Conservation (phyloP, 2,888 invertebrate species). For the Stegophylla sp. region DNA sequence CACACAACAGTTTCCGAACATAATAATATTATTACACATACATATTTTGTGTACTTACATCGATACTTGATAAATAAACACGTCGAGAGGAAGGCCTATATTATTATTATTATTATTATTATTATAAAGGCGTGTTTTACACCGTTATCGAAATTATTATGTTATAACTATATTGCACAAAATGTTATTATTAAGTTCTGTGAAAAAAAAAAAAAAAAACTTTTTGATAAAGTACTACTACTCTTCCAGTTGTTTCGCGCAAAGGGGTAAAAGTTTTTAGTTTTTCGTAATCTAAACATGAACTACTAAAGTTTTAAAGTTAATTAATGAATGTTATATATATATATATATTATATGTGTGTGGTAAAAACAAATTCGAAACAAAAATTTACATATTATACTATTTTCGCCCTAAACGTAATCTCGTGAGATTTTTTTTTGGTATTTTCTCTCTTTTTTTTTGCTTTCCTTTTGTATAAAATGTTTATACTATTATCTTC, state of each 20-base stretch:
- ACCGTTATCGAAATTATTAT: constrained; percentile 26
- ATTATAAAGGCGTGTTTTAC: not conserved
- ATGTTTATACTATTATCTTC: no score
- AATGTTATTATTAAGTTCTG: constrained; percentile 20
- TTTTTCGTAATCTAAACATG: constrained; percentile 50
- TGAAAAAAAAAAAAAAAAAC: no score
- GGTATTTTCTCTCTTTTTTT: no score
- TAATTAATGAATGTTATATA: constrained; percentile 33
- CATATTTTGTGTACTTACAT: not conserved
- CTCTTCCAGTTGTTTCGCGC: constrained; percentile 18
- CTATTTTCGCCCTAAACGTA: not conserved
- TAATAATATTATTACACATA: not conserved
- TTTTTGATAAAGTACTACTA: constrained; percentile 27
- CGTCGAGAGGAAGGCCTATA: no score
- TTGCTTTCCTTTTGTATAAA: no score
- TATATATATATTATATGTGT: no score
- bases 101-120: no score
- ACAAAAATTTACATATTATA: constrained; percentile 12
- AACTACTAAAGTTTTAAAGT: constrained; percentile 45
- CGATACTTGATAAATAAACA: no score
- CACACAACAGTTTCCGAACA: not conserved
- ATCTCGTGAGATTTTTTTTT: not conserved
- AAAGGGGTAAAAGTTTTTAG: constrained; percentile 29
- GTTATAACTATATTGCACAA: not conserved
- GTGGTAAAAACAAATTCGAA: constrained; percentile 17